A percentile compares a stretch with the other conserved stretches of the same genome.
Conservation (phyloP, 1,140 invertebrate species). For the Paracyclopina nana region DNA sequence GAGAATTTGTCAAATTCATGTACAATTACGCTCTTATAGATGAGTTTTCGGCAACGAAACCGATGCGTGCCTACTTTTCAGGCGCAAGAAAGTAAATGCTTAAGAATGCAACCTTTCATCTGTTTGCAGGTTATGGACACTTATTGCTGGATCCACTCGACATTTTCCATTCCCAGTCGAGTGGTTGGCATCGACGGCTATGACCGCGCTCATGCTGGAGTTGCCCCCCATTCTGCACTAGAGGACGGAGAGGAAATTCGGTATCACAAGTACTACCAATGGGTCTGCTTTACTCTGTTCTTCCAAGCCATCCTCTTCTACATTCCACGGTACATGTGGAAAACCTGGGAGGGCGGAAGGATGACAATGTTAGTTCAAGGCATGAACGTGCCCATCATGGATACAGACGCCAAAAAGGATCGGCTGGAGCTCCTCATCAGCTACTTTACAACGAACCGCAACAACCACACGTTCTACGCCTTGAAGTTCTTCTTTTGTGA, state of each 20-base stretch:
- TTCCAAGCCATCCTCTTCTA: slow-evolving; percentile 66
- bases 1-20: no score
- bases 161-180: slow-evolving; percentile 36
- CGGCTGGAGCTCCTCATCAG: slow-evolving; percentile 21
- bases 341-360: slow-evolving; percentile 26
- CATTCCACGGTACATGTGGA: slow-evolving; percentile 53
- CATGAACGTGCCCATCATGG: slow-evolving; percentile 17
- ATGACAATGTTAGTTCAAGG: slow-evolving; percentile 22
- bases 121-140: slow-evolving; percentile 46
- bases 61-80: no score
- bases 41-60: no score
- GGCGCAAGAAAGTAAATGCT: no score
- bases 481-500: slow-evolving; percentile 23
- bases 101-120: no score
- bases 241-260: slow-evolving; percentile 42
- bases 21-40: no score
- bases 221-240: slow-evolving; percentile 21
- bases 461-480: slow-evolving; percentile 21
- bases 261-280: slow-evolving; percentile 37
- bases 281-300: slow-evolving; percentile 37
- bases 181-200: slow-evolving; percentile 17
- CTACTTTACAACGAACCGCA: slow-evolving; percentile 20
- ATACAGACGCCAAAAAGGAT: slow-evolving; percentile 16
- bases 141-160: slow-evolving; percentile 56
- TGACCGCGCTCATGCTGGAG: slow-evolving; percentile 23